phyloP scores from a whole-genome alignment of 2,113 vertebrate genomes.

The Laticauda colubrina region DNA sequence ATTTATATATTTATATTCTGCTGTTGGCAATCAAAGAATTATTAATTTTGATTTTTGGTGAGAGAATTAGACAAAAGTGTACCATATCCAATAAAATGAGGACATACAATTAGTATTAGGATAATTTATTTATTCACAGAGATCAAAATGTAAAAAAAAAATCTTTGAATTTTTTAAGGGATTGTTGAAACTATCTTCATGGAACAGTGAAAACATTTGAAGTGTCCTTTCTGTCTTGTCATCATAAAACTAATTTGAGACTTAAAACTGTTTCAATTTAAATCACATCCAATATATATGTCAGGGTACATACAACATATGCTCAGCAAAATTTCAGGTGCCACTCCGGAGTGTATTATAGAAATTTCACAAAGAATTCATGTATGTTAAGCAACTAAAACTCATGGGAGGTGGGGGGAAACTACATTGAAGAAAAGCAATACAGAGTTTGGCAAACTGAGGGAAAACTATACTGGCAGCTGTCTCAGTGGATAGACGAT shows the following conservation, averaged over 20 bases:
- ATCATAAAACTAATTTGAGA: background rate
- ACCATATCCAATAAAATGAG: background rate
- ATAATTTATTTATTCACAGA: background rate
- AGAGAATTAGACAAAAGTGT: background rate
- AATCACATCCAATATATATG: background rate
- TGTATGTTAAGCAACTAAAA: background rate
- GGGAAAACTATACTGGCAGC: background rate
- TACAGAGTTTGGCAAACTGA: background rate
- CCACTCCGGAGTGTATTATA: background rate
- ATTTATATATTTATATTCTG: background rate
- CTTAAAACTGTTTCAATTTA: background rate
- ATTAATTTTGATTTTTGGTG: background rate
- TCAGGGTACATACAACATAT: too few species aligned
- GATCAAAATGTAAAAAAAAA: background rate
- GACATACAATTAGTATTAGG: background rate
- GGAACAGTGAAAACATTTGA: background rate
- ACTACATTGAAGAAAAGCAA: background rate
- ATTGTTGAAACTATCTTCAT: background rate
- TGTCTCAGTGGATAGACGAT: background rate
- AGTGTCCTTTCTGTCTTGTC: background rate
- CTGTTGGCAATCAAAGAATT: background rate
- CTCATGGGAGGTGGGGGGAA: fast-evolving
- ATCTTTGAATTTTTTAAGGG: background rate
- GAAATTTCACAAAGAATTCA: background rate
- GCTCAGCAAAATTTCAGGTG: background rate